These are phyloP conservation scores for Nemopilema nomurai DNA, from an alignment of 30 jellyfish, hydroid and myxozoan species.

Conservation along the genomic window DNA sequence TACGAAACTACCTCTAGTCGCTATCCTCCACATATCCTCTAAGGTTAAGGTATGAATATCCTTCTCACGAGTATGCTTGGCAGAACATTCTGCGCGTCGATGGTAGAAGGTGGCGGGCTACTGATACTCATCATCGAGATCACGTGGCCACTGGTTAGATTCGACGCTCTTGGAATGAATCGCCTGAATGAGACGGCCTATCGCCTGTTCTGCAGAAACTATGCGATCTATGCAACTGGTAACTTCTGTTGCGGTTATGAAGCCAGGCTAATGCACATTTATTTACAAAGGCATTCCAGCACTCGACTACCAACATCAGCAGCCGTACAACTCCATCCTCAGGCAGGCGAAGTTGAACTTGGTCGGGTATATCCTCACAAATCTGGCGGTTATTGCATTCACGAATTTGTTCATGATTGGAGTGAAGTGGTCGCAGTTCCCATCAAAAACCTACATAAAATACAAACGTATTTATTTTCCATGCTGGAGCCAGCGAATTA, in stretches of 20 bases:
- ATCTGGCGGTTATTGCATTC: constrained; percentile 28
- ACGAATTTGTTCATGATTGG: constrained; percentile 50
- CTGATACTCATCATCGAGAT: background rate
- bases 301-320: constrained; percentile 3
- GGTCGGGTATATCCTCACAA: constrained; percentile 43
- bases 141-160: no score
- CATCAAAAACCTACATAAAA: constrained; percentile 70
- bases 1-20: no score
- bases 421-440: constrained; percentile 82
- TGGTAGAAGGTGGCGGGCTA: no score
- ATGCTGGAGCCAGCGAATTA: background rate
- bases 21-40: no score
- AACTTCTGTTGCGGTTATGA: background rate
- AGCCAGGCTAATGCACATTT: background rate
- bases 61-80: no score
- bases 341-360: constrained; percentile 56
- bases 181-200: background rate
- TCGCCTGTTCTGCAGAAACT: background rate
- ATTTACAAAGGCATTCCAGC: background rate
- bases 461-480: background rate
- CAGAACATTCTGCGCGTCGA: no score
- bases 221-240: background rate
- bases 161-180: background rate
- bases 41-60: no score
- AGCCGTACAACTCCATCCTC: constrained; percentile 68